Evolutionary conservation across 1,140 invertebrate genomes (phyloP), one percentile per base, ranked within the genome.

Genomic region (Chrysopa pallens): DNA sequence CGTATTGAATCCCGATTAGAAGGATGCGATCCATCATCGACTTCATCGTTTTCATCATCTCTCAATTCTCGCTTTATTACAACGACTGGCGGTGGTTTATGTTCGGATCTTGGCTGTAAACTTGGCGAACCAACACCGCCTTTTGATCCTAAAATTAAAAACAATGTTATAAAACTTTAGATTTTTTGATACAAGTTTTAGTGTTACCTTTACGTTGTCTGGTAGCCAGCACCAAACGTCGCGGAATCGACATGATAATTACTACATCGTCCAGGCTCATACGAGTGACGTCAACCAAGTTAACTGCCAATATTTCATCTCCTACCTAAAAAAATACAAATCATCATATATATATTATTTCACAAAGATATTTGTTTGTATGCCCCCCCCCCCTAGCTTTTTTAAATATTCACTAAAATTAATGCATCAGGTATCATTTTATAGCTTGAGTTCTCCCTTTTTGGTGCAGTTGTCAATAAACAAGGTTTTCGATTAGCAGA

Each of bases 211-310:
- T 77, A 44, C 80, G 69, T 52, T 81, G 84, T 47, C 91, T 74
- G 37, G 90, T 94, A 45, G 88, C 91, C 40, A 98, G 72, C 15
- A 98, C 79, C 50, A 98, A 71, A 50, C 94, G 75, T 53, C 92
- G 73, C 1, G 95, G 94, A 65, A 98, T 98, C 50, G 91, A 96
- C 89, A 98, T 97, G 52, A 98, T 88, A 52, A 98, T 94, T 41
- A 98, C 94, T 35, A 98, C 93, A 62, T 98, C 94, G 61, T 98
- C 94, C 48, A 98, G 67, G 49, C 87, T 92, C 92, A 98, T 98
- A 53, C 86, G 80, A 42, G 87, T 84, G 48, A 98, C 93, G 57
- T 97, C 90, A 39, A 98, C 93, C 54, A 95, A 70, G 67, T 98
- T 98, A 29, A 98, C 91, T 6, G 91, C 90, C 48, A 98, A 66